Evolutionary conservation across 2,888 invertebrate species (phyloP).

Genomic region (Laothoe populi): DNA sequence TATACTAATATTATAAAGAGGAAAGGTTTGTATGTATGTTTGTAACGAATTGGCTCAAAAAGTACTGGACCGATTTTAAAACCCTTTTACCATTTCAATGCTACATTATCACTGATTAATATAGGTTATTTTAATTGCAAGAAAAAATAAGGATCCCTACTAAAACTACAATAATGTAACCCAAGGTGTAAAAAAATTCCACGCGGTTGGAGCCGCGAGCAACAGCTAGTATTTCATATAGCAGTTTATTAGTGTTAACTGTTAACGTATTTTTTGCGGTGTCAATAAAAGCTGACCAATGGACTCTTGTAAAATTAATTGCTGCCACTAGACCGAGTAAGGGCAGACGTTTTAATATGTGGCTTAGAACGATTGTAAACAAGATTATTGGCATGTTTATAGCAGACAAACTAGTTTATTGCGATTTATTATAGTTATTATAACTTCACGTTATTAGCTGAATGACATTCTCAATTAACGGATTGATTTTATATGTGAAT

Average conservation of each 20-base stretch:
- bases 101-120: too few relatives aligned
- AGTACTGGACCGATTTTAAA: too few relatives aligned
- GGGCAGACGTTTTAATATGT: conserved; percentile 24
- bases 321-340: conserved; percentile 3
- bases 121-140: too few relatives aligned
- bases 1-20: too few relatives aligned
- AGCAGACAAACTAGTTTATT: conserved; percentile 15
- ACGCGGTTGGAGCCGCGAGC: too few relatives aligned
- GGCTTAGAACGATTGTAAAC: conserved; percentile 23
- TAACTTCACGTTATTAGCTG: conserved; percentile 4
- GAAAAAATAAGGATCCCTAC: too few relatives aligned
- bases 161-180: too few relatives aligned
- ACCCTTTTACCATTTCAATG: too few relatives aligned
- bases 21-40: too few relatives aligned
- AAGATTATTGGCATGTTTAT: conserved; percentile 24
- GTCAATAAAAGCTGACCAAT: conserved; percentile 15
- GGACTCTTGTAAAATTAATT: conserved; percentile 6
- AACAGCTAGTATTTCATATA: not conserved
- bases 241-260: not conserved
- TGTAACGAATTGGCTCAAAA: too few relatives aligned
- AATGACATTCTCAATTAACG: conserved; percentile 7
- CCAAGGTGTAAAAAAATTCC: too few relatives aligned
- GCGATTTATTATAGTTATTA: conserved; percentile 19
- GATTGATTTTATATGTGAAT: not conserved
- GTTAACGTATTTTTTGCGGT: conserved; percentile 3